Evolutionary conservation across 1,140 invertebrate species (phyloP).

Genomic region (Anastatus disparis): DNA sequence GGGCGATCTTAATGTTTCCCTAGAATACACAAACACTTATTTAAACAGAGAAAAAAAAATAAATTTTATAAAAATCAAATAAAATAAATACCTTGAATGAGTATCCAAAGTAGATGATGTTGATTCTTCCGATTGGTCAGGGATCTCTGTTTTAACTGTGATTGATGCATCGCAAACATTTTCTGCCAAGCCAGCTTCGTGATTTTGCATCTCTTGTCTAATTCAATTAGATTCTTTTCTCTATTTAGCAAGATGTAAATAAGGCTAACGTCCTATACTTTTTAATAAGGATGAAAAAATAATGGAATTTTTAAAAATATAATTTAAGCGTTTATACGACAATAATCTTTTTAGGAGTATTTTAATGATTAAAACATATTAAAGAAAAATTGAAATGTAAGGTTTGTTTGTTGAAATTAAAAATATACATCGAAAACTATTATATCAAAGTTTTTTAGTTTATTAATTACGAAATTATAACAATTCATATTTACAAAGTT

Average conservation of each 20-base stretch:
- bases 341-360: no score
- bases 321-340: no score
- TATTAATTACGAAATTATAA: no score
- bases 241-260: background rate
- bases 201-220: slow-evolving; percentile 14
- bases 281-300: background rate
- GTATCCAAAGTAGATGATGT: background rate
- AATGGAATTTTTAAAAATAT: no score
- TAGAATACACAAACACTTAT: background rate
- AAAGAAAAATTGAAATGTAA: no score
- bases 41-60: background rate
- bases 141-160: background rate
- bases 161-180: background rate
- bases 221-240: slow-evolving; percentile 3
- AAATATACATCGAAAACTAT: no score
- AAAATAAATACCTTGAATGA: background rate
- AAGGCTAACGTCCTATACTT: background rate
- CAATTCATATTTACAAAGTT: no score
- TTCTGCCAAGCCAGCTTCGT: background rate
- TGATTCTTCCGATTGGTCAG: background rate
- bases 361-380: no score
- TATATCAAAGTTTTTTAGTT: no score
- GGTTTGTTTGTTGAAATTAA: no score
- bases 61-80: background rate
- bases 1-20: background rate